Base-by-base conservation (phyloP, 2,888 invertebrate genomes). In the Drosophila anomelani region DNA sequence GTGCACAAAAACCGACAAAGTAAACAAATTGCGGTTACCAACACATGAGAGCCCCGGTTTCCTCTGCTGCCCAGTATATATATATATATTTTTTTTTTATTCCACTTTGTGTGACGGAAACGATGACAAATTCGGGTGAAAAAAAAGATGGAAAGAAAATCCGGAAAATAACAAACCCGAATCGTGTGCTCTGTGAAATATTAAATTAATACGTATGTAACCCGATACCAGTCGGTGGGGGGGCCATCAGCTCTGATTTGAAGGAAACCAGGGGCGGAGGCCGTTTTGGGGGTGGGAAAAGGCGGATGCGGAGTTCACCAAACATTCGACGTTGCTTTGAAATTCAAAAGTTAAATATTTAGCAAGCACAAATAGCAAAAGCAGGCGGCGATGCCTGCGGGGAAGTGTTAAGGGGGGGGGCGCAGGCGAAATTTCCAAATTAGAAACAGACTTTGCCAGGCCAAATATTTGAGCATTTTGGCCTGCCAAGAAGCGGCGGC, bases 11-110 rank as follows among this genome's bases (percentile, higher is more conserved):
- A 80, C 79, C 83, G 77, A 80, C 81, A 79, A 81, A 83, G 84
- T 84, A 83, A 81, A 81, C 81, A 81, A 81, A 84, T 81, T 81
- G 81, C 81, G 79, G 79, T 73, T 83, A 81, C 81, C 84, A 79
- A 76, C 84, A 81, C 77, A 83, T 79, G 83, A 83, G 76, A 67
- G 57, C 10, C 67, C 46, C 39, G 17, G 47, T 36, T 53, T 53
- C 32, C 49, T n/a, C 56, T 38, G n/a, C 56, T 38, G n/a, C 29
- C 17, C 44, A 32, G 34, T 47, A 51, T 32, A 8, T 9, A 32
- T 32, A 51, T 57, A 44, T 44, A 20, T n/a, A n/a, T n/a, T n/a
- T 20, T 17, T 43, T 44, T 23, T 36, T 44, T 23, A 12, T 44
- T 46, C 29, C 49, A 49, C 32, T 51, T 75, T 60, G 17, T 38